Conservation (phyloP, 2,888 invertebrate genomes). For the Pachycephus smyrnensis region DNA sequence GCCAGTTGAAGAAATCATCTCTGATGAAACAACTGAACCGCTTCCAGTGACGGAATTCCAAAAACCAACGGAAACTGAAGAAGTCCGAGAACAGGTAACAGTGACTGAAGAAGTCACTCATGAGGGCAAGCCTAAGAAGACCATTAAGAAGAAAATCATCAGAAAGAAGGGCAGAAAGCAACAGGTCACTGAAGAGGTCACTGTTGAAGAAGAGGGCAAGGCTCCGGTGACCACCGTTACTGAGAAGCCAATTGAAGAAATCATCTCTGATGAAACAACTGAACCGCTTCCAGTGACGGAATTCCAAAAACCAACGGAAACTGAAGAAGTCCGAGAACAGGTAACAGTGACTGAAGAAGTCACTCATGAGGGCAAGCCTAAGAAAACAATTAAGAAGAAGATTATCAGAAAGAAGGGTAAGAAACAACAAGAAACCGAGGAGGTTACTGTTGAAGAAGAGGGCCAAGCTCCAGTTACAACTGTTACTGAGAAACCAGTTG, state of each 20-base stretch:
- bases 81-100: conserved; percentile 65
- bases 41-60: conserved; percentile 41
- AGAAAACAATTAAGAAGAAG: conserved; percentile 57
- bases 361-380: conserved; percentile 34
- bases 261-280: conserved; percentile 32
- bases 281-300: conserved; percentile 14
- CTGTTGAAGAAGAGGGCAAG: conserved; percentile 64
- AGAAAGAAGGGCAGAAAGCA: conserved; percentile 67
- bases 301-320: conserved; percentile 11
- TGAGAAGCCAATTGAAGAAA: conserved; percentile 6
- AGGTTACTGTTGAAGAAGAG: conserved; percentile 62
- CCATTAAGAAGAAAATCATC: conserved; percentile 65
- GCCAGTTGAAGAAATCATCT: conserved; percentile 31
- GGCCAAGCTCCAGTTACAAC: conserved; percentile 61
- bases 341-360: conserved; percentile 44
- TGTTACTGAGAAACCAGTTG: conserved; percentile 51
- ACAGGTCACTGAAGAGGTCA: conserved; percentile 69
- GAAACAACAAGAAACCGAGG: conserved; percentile 65
- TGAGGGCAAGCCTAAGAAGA: conserved; percentile 51
- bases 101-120: conserved; percentile 58
- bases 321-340: conserved; percentile 43
- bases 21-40: conserved; percentile 35
- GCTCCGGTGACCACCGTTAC: conserved; percentile 53
- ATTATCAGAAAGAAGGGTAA: conserved; percentile 63
- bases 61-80: conserved; percentile 49